Base-by-base conservation (phyloP, 2,888 invertebrate genomes). In the Labia minor region DNA sequence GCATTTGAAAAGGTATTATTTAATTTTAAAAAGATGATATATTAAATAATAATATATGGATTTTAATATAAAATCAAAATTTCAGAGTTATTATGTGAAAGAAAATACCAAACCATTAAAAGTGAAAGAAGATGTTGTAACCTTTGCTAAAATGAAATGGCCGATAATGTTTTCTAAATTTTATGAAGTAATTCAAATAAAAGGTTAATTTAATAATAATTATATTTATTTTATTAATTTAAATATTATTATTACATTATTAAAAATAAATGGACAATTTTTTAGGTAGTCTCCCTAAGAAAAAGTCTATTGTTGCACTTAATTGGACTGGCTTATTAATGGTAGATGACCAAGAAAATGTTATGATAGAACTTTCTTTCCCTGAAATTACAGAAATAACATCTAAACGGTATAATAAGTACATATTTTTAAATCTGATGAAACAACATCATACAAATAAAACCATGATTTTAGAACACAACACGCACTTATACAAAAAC, bases 311-410 rank as follows among this genome's bases (percentile, higher is more conserved):
- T 66, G 81, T 88, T 68, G 96, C 95, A 1, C 86, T 97, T 1
- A 97, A 97, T 78, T 94, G 94, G 86, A 91, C 90, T 0, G 96
- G 96, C 1, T 85, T 96, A 66, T 95, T 90, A 74, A 88, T 96
- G 67, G 90, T 95, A 0, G 95, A 95, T 77, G 92, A 95, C 77
- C 86, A 90, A 72, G 95, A 96, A 77, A 90, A 91, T 76, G 90
- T 96, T 70, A 81, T 96, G 62, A 80, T 94, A 49, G 95, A 96
- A 80, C 80, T 89, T 72, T 86, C 89, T 6, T 97, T 89, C 78
- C 85, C 91, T 3, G 95, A 96, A 81, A 86, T 96, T 19, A 86
- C 88, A 0, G 49, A 49, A 11, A 49, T 49, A n/a, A 19, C 37
- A 10, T 64, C 37, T 11, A 26, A 33, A 33, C 64, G 26, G 64